Base-by-base conservation (phyloP, 2,888 invertebrate species). In the Chromoteleia sp. region DNA sequence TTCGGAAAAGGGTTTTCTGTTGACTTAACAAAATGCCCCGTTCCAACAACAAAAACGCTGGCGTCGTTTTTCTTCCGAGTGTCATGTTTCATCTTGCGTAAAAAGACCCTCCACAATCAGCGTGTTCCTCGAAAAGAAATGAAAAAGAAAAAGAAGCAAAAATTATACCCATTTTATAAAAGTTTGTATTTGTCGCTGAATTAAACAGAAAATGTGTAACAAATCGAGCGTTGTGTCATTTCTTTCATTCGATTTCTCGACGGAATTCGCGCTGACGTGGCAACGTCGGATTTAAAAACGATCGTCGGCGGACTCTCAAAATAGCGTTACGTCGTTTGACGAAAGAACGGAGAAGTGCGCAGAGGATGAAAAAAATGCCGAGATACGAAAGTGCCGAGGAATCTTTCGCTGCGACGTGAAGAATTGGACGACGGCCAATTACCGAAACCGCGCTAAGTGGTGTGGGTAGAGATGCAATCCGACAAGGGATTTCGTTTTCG, bases 401-500 rank as follows among this genome's bases (percentile, higher is more conserved):
- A 70, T 56, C 43, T 50, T 58, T 41, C 30, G 15, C 45, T 36
- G 43, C 43, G n/a, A 68, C 65, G 50, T 58, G 29, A 30, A 5
- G n/a, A 65, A 43, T 58, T 78, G 78, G 78, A 54, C 14, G 39
- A 58, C 29, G 45, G 78, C 78, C 78, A 78, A 61, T 63, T 30
- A 33, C 10, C 33, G 54, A 5, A 15, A 21, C 12, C 54, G 45
- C 5, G 54, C 41, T 30, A 59, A 68, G 65, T 75, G 10, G 50
- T 41, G 65, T 39, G 56, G 54, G 63, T 45, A 25, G 15, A n/a
- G 52, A 56, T 61, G 54, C 19, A 17, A 52, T 63, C 63, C 29
- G 52, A 8, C 63, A n/a, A n/a, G n/a, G 54, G n/a, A 52, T 52
- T 33, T 41, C 39, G 36, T 33, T 33, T 43, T 54, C 21, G 15